Conservation (phyloP, 2,888 invertebrate genomes). For the Mayetiola destructor region DNA sequence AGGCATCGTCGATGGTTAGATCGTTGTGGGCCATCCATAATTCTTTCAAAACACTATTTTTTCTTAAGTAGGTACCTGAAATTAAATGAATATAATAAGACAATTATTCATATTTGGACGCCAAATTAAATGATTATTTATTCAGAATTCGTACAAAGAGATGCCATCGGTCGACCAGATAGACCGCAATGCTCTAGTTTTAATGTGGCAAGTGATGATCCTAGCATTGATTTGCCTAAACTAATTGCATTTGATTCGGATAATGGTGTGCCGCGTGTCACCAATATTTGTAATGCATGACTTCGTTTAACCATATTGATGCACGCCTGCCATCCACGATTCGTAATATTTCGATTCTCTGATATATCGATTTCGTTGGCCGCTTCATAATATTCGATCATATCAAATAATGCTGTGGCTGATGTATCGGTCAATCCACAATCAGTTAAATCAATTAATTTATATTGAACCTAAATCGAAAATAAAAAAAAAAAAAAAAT, state of each 20-base stretch:
- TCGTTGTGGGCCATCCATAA: constrained; percentile 72
- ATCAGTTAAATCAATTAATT: constrained; percentile 31
- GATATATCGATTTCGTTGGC: constrained; percentile 60
- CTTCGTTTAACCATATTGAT: constrained; percentile 33
- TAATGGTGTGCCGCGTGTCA: constrained; percentile 32
- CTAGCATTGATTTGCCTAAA: constrained; percentile 55
- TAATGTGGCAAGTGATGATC: constrained; percentile 55
- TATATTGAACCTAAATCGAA: constrained; percentile 31
- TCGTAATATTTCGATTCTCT: constrained; percentile 58
- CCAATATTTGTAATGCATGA: constrained; percentile 29
- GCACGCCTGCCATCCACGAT: constrained; percentile 72
- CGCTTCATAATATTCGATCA: constrained; percentile 86
- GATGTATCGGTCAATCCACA: constrained; percentile 37
- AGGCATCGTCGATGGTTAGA: constrained; percentile 57
- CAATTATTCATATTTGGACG: not conserved
- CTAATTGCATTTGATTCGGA: constrained; percentile 42
- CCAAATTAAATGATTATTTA: not conserved
- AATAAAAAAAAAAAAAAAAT: not conserved
- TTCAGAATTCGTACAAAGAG: constrained; percentile 54
- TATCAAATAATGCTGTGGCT: constrained; percentile 70
- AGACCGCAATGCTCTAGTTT: constrained; percentile 64
- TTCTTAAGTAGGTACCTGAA: constrained; percentile 62
- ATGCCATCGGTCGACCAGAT: constrained; percentile 56
- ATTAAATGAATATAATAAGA: constrained; percentile 13
- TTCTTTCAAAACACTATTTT: constrained; percentile 61